Evolutionary conservation across 2,797 vertebrate genomes (phyloP).

Genomic region (Phalanger gymnotis): DNA sequence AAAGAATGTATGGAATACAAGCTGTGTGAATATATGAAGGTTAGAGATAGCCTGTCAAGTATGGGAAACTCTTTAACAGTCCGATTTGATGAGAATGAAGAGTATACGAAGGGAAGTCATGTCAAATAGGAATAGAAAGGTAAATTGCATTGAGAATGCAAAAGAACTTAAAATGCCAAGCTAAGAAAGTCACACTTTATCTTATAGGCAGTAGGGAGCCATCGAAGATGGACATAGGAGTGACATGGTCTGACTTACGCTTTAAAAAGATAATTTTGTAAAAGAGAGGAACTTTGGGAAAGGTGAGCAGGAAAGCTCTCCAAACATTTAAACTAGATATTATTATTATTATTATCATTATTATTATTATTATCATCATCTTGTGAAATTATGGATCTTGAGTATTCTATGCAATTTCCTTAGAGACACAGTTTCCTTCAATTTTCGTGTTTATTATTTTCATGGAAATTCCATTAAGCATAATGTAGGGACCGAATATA

Average conservation of each 20-base stretch:
- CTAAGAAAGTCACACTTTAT: not conserved
- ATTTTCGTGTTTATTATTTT: not conserved
- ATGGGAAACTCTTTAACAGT: not conserved
- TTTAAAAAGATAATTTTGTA: not conserved
- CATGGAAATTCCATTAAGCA: constrained; percentile 1
- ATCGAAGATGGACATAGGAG: not conserved
- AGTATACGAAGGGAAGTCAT: not conserved
- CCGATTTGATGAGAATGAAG: not conserved
- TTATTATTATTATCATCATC: not conserved
- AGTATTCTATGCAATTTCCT: not conserved
- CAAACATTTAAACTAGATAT: not conserved
- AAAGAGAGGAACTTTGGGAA: not conserved
- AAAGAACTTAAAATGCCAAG: not conserved
- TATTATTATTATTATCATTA: too few relatives aligned
- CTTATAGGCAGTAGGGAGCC: not conserved
- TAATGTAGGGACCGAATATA: too few relatives aligned
- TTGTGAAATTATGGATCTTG: not conserved
- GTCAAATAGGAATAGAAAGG: not conserved
- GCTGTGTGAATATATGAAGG: not conserved
- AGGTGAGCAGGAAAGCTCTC: not conserved
- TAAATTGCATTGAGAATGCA: not conserved
- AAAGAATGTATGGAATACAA: not conserved
- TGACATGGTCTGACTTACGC: not conserved
- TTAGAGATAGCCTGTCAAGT: not conserved
- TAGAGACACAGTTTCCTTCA: not conserved